Conservation (phyloP, 2,888 invertebrate species). For the Leistus spinibarbis region DNA sequence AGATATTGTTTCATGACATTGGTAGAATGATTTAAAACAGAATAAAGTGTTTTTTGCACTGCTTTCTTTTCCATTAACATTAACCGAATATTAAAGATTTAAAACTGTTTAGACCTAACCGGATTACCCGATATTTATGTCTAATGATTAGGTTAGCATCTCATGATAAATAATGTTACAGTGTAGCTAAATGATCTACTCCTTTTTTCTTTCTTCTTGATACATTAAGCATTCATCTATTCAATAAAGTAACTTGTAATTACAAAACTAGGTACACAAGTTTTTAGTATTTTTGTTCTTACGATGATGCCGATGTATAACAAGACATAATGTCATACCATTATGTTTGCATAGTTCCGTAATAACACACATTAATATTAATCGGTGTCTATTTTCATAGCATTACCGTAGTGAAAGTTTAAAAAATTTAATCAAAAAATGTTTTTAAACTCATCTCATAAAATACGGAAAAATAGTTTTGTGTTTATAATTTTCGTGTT, state of each 20-base stretch:
- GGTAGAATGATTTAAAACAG: too few species aligned
- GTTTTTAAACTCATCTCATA: neutral
- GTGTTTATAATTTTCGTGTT: neutral
- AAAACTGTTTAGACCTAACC: too few species aligned
- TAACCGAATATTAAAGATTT: neutral
- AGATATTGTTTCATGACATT: too few species aligned
- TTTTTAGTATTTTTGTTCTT: neutral
- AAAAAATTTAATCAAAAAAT: conserved; percentile 8
- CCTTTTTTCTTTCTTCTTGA: neutral
- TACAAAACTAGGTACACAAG: conserved; percentile 1
- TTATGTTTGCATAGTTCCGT: conserved; percentile 25
- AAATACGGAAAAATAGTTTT: neutral
- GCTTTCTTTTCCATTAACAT: neutral
- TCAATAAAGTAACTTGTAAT: conserved; percentile 4
- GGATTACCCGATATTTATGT: neutral
- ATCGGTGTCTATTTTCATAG: conserved; percentile 10
- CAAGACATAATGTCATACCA: conserved; percentile 19
- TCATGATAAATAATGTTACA: neutral
- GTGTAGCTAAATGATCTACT: neutral
- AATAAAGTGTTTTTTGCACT: neutral
- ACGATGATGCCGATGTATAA: neutral
- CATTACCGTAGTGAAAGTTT: conserved; percentile 5
- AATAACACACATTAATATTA: conserved; percentile 29
- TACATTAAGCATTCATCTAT: neutral
- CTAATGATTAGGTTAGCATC: neutral